Percentiles rank a stretch among this genome's conserved stretches.
Evolutionary conservation across 2,888 invertebrate genomes (phyloP).

Genomic region (Hyposoter didymator): DNA sequence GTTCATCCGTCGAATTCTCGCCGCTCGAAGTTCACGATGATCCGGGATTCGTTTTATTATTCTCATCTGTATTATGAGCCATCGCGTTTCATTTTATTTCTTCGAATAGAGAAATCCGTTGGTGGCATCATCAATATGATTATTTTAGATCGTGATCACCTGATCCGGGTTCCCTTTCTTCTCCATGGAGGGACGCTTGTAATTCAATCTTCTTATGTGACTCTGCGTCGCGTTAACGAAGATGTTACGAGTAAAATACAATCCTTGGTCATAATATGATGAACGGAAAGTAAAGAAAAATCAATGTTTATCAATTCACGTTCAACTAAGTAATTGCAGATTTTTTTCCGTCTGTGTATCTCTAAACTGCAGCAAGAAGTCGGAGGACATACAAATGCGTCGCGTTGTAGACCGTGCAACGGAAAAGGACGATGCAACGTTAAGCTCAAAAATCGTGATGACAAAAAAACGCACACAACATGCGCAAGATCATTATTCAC

Average conservation of each 20-base stretch:
- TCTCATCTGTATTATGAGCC: not conserved
- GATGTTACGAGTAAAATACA: not conserved
- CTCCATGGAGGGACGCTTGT: not conserved
- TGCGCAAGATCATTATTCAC: not conserved
- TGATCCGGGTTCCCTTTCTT: not conserved
- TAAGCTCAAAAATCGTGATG: not conserved
- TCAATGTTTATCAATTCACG: not conserved
- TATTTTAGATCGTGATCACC: not conserved
- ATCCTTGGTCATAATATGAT: not conserved
- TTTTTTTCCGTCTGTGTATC: not conserved
- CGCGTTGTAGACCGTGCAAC: not conserved
- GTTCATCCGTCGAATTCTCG: not conserved
- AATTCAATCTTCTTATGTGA: not conserved
- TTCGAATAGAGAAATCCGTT: not conserved
- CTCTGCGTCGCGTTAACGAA: not conserved
- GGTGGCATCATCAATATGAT: not conserved
- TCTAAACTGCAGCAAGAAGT: not conserved
- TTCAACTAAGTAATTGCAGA: not conserved
- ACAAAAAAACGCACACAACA: not conserved
- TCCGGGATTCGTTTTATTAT: not conserved
- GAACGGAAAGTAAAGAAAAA: not conserved
- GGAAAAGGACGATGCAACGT: not conserved
- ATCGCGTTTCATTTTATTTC: not conserved
- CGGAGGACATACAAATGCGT: not conserved
- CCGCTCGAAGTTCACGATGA: not conserved